Conservation (phyloP, 2,888 invertebrate species). For the Lacanobia wlatinum region DNA sequence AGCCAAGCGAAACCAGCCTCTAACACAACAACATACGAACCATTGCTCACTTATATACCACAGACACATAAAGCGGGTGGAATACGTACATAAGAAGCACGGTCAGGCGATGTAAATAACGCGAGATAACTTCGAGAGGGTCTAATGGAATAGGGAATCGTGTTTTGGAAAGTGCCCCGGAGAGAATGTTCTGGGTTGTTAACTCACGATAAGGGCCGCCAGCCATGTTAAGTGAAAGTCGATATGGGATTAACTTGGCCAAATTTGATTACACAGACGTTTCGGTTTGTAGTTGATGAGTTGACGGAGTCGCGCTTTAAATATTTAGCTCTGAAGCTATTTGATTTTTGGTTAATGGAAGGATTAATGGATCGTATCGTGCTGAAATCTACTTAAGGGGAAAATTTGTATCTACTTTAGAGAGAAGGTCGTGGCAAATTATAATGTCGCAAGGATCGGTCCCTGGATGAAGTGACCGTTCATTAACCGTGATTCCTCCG, state of each 20-base stretch:
- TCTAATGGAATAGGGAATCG: slow-evolving; percentile 90
- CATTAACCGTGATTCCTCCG: not conserved
- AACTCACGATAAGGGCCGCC: slow-evolving; percentile 76
- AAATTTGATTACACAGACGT: slow-evolving; percentile 85
- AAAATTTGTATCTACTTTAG: not conserved
- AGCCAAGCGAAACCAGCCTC: slow-evolving; percentile 76
- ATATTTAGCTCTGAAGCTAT: slow-evolving; percentile 40
- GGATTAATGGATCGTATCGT: slow-evolving; percentile 17
- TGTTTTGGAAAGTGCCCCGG: slow-evolving; percentile 89
- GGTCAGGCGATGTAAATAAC: slow-evolving; percentile 91
- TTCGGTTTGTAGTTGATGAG: slow-evolving; percentile 75
- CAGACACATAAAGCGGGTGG: slow-evolving; percentile 83
- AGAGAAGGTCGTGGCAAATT: not conserved
- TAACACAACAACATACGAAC: slow-evolving; percentile 77
- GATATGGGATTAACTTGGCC: slow-evolving; percentile 83
- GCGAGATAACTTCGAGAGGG: slow-evolving; percentile 89
- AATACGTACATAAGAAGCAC: slow-evolving; percentile 87
- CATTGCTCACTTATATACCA: slow-evolving; percentile 85
- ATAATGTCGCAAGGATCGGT: not conserved
- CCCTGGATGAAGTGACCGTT: not conserved
- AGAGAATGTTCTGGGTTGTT: slow-evolving; percentile 87
- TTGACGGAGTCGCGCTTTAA: slow-evolving; percentile 53
- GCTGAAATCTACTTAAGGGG: slow-evolving; percentile 1
- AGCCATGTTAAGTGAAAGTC: slow-evolving; percentile 87
- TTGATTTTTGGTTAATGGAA: slow-evolving; percentile 28